phyloP scores from a whole-genome alignment of 2,797 vertebrate genomes.

The Buceros bicornis region DNA sequence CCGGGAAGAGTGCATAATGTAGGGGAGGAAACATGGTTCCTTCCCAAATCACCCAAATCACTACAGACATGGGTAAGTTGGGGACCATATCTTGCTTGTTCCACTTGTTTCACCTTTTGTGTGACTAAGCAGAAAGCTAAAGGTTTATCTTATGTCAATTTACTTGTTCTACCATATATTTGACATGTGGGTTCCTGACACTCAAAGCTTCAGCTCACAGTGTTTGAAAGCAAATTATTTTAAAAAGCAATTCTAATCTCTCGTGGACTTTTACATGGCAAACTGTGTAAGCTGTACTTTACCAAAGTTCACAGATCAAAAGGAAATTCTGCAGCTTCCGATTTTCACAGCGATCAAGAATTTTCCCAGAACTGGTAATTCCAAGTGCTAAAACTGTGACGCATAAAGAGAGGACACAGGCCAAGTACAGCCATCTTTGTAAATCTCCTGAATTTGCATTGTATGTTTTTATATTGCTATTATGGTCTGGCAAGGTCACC shows the following conservation, averaged over 20 bases:
- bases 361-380: background rate
- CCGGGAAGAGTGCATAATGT: background rate
- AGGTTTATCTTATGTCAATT: background rate
- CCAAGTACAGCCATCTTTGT: background rate
- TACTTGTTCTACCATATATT: background rate
- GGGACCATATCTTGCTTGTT: background rate
- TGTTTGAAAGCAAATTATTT: background rate
- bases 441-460: background rate
- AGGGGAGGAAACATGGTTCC: background rate
- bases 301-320: background rate
- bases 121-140: background rate
- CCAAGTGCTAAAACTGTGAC: background rate
- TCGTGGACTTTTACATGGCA: constrained; percentile 12
- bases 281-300: background rate
- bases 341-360: accelerated
- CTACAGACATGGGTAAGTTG: background rate
- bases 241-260: constrained; percentile 4
- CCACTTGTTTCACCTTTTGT: background rate
- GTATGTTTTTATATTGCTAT: background rate
- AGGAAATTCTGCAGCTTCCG: background rate
- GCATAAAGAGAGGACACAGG: background rate
- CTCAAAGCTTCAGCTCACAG: background rate
- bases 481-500: constrained; percentile 18
- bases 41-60: background rate
- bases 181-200: background rate